Evolutionary conservation across 2,113 vertebrate species (phyloP), one percentile per base, ranked within the genome.

Genomic region (Dasyurus viverrinus): DNA sequence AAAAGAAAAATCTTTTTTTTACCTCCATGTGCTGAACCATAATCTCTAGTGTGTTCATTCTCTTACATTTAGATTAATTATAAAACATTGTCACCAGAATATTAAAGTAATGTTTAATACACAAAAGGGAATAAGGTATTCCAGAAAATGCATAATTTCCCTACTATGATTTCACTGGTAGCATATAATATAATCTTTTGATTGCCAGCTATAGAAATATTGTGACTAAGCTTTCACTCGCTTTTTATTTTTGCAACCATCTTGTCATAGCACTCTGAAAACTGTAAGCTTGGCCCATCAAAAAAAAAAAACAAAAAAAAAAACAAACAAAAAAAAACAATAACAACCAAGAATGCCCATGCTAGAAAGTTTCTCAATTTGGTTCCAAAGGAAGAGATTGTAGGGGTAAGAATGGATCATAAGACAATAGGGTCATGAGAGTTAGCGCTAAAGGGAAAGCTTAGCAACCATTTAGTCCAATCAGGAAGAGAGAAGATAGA

Each of bases 61-160:
- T 97, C 97, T 98, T 98, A 98, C 98, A 98, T 97, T 98, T 95
- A 97, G 98, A 98, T 98, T 98, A 98, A 99, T 98, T 99, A 98
- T 99, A 97, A 98, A 99, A 99, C 98, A 98, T 98, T 98, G 98
- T 99, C 98, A 97, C 98, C 98, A 48, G 97, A 98, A 99, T 98
- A 99, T 99, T 99, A 98, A 99, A 98, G 98, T 98, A 98, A 98
- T 98, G 98, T 99, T 98, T 98, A 99, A 98, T 98, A 98, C 98
- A 98, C 98, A 98, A 98, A 98, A 98, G 98, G 98, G 98, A 98
- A 98, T 98, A 98, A 98, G 98, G 95, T 97, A 96, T 98, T 93
- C 98, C 30, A 1, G 98, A 98, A 98, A 98, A 98, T 91, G 98
- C 98, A 98, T 98, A 98, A 98, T 98, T 98, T 98, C 96, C 96